A percentile compares a stretch with the other conserved stretches of the same genome.
Evolutionary conservation across 2,113 vertebrate species (phyloP).

Genomic region (Heloderma charlesbogerti): DNA sequence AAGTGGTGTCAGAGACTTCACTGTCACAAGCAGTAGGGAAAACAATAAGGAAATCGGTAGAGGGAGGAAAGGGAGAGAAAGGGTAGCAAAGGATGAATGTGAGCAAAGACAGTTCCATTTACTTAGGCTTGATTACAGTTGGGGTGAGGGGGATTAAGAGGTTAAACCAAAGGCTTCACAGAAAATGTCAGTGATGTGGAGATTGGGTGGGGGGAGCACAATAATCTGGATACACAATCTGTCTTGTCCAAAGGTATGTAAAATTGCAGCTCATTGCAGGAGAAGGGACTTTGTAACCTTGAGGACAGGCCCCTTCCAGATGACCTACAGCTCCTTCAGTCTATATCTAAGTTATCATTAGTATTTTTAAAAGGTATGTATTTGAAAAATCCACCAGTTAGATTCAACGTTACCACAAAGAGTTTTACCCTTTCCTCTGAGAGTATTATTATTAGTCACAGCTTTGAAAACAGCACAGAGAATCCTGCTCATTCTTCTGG

Average conservation of each 20-base stretch:
- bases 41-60: not conserved
- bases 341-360: not conserved
- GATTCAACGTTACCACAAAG: not conserved
- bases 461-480: constrained; percentile 2
- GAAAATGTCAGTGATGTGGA: not conserved
- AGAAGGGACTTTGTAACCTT: not conserved
- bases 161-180: not conserved
- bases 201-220: not conserved
- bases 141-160: not conserved
- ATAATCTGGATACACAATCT: not conserved
- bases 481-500: not conserved
- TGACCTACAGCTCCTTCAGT: not conserved
- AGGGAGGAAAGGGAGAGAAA: not conserved
- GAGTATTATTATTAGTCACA: not conserved
- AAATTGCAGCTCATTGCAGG: not conserved
- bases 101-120: no score
- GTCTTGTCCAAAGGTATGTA: not conserved
- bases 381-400: not conserved
- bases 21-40: not conserved
- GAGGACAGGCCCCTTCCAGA: not conserved
- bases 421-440: not conserved
- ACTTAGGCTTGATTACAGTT: not conserved
- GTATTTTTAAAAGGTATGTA: not conserved
- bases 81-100: not conserved
- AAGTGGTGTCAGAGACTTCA: not conserved